Conservation (phyloP, 2,888 invertebrate species). For the Dexiosoma caninum region DNA sequence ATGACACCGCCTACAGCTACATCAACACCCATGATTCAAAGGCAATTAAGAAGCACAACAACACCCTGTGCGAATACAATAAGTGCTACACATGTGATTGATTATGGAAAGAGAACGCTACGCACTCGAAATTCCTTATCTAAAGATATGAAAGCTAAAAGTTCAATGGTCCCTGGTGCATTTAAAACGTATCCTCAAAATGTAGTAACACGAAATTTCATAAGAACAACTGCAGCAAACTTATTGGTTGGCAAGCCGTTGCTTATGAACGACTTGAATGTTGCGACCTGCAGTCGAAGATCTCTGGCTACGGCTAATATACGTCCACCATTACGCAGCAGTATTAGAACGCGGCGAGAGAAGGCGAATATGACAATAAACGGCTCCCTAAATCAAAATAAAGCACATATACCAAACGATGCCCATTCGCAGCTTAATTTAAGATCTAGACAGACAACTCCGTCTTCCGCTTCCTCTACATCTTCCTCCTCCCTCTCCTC, state of each 20-base stretch:
- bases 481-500: not conserved
- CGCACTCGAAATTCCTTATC: conserved; percentile 72
- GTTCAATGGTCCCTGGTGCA: conserved; percentile 43
- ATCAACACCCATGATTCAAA: conserved; percentile 67
- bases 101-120: conserved; percentile 74
- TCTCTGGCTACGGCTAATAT: conserved; percentile 2
- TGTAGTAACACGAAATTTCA: conserved; percentile 41
- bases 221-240: conserved; percentile 38
- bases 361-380: conserved; percentile 17
- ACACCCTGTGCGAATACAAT: conserved; percentile 42
- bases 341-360: conserved; percentile 42
- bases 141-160: conserved; percentile 69
- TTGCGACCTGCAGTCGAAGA: conserved; percentile 44
- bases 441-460: conserved; percentile 41
- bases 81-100: conserved; percentile 49
- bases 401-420: conserved; percentile 19
- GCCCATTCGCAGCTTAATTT: conserved; percentile 39
- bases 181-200: conserved; percentile 45
- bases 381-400: conserved; percentile 15
- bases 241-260: conserved; percentile 29
- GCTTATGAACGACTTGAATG: conserved; percentile 42
- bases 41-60: conserved; percentile 74
- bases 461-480: not conserved
- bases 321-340: conserved; percentile 20
- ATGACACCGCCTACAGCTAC: conserved; percentile 40